Evolutionary conservation across 2,113 vertebrate genomes (phyloP).

Genomic region (Charadrius vociferus): DNA sequence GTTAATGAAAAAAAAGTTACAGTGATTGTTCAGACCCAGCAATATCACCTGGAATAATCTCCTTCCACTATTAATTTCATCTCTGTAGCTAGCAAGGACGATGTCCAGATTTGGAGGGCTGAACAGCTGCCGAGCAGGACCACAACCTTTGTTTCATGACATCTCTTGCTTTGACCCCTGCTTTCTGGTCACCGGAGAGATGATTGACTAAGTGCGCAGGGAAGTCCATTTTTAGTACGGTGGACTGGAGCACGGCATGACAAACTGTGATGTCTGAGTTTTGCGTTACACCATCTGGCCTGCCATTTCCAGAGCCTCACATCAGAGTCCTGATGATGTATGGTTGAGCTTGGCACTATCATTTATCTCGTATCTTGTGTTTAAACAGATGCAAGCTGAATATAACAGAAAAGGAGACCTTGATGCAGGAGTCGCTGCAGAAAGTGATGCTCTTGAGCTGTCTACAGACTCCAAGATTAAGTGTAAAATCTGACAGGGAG

Average conservation of each 20-base stretch:
- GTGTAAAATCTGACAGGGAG: constrained; percentile 66
- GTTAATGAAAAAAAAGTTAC: neutral
- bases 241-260: constrained; percentile 53
- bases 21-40: neutral
- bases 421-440: constrained; percentile 42
- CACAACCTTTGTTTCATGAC: constrained; percentile 33
- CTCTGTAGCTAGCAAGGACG: neutral
- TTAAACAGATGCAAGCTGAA: constrained; percentile 69
- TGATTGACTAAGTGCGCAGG: constrained; percentile 31
- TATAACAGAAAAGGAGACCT: constrained; percentile 66
- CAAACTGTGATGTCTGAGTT: constrained; percentile 56
- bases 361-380: constrained; percentile 62
- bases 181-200: constrained; percentile 53
- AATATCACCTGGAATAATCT: neutral
- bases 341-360: constrained; percentile 63
- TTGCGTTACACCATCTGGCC: constrained; percentile 60
- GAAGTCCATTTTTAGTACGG: constrained; percentile 47
- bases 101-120: constrained; percentile 48
- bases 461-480: constrained; percentile 62
- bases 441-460: constrained; percentile 59
- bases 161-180: constrained; percentile 42
- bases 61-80: neutral
- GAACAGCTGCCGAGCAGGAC: constrained; percentile 46
- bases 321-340: constrained; percentile 67
- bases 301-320: constrained; percentile 59